Conservation (phyloP, 2,797 vertebrate genomes). For the Erethizon dorsatum region DNA sequence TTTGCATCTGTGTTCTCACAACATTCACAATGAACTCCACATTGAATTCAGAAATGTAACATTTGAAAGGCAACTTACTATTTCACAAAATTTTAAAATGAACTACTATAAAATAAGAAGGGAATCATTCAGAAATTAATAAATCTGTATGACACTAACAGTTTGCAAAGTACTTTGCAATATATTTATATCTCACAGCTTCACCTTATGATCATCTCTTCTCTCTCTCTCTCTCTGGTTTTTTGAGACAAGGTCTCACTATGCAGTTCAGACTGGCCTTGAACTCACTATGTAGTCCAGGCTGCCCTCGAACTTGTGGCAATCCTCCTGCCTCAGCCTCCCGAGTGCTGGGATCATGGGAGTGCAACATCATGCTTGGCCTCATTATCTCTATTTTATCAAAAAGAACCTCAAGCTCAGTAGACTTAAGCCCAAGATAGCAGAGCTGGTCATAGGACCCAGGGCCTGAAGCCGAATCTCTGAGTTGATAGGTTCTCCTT, state of each 20-base stretch:
- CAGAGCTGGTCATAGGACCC: not conserved
- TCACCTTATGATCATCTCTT: too few species aligned
- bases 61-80: not conserved
- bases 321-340: too few species aligned
- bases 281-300: too few species aligned
- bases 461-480: not conserved
- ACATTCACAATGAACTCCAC: not conserved
- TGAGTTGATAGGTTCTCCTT: not conserved
- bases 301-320: too few species aligned
- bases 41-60: conserved; percentile 11
- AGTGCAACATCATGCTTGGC: too few species aligned
- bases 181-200: too few species aligned
- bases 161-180: not conserved
- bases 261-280: too few species aligned
- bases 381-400: not conserved
- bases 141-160: not conserved
- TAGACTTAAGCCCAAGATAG: not conserved
- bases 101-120: not conserved
- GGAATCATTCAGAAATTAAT: not conserved
- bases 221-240: too few species aligned
- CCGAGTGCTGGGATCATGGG: too few species aligned
- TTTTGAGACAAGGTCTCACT: too few species aligned
- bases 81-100: conserved; percentile 37
- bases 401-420: not conserved
- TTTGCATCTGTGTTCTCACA: not conserved